These are phyloP conservation scores for Chaetodon auriga DNA, from an alignment of 2,113 vertebrate species.

Conservation along the genomic window DNA sequence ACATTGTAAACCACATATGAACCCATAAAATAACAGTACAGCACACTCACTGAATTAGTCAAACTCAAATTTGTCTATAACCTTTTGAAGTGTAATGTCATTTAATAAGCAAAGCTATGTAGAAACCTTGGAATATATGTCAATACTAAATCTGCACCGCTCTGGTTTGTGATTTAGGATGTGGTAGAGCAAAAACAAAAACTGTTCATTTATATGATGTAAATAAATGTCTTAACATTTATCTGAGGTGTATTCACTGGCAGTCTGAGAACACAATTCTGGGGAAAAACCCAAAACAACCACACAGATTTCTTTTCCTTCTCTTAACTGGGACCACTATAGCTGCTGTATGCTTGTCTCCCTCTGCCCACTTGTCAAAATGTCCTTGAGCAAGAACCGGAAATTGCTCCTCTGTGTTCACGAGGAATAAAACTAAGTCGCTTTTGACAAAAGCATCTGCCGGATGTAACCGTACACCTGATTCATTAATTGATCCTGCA, in stretches of 20 bases:
- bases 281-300: neutral
- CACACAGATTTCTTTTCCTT: neutral
- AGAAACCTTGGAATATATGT: slow-evolving; percentile 37
- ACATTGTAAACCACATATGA: slow-evolving; percentile 22
- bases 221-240: slow-evolving; percentile 80
- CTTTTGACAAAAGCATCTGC: neutral
- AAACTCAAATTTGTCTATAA: slow-evolving; percentile 24
- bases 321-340: neutral
- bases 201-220: slow-evolving; percentile 65
- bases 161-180: slow-evolving; percentile 44
- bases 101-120: slow-evolving; percentile 43
- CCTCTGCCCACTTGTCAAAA: neutral
- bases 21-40: slow-evolving; percentile 23
- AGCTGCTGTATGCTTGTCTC: neutral
- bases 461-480: neutral
- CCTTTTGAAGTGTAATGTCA: slow-evolving; percentile 26
- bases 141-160: slow-evolving; percentile 45
- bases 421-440: neutral
- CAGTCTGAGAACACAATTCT: neutral
- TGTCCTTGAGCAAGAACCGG: neutral
- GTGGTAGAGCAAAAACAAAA: slow-evolving; percentile 58
- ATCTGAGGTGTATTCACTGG: slow-evolving; percentile 43
- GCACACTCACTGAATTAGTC: slow-evolving; percentile 19
- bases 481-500: slow-evolving; percentile 1
- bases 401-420: neutral